Base-by-base conservation (phyloP, 2,113 vertebrate species). In the Hippotragus niger region DNA sequence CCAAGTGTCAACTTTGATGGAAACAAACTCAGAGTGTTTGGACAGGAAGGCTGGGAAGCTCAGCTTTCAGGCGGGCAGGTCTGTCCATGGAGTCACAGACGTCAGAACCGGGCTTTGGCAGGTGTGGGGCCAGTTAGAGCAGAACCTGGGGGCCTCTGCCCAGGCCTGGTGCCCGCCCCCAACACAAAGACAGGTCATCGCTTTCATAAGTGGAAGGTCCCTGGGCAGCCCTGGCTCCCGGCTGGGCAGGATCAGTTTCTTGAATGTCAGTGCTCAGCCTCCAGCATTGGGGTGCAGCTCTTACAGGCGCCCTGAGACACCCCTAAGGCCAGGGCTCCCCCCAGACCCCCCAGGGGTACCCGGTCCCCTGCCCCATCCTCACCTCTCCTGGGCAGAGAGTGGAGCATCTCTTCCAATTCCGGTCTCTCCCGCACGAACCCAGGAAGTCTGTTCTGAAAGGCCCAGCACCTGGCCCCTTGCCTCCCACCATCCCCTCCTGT, bases 351-450 rank as follows among this genome's bases (percentile, higher is more conserved):
- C 4, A 6, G 5, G 1, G 40, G 19, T 33, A 6, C n/a, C 62
- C 2, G 31, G 0, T 0, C 13, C 8, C 8, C 25, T 45, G 6
- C 43, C 12, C 3, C 0, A 0, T 0, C 21, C 23, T 12, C 40
- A 10, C 6, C 1, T 7, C 4, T 1, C 3, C 21, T 6, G 1
- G 29, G 6, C 43, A 15, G 7, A 1, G 62, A 2, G 13, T 6
- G 33, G 8, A 21, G 6, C 2, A 0, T 15, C 36, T 83, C 53
- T 14, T 45, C 78, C 21, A n/a, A n/a, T 19, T 43, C 52, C 1
- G 6, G 5, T 15, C 47, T 23, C n/a, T 21, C 8, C 29, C 2
- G 31, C 25, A 33, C 0, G 17, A 25, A 5, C 5, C 2, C 17
- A 67, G 57, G 29, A 3, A 0, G 3, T 40, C 31, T 45, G 27